Evolutionary conservation across 64 coral and sea anemone species (phyloP).

Genomic region (Dendronephthya gigantea): DNA sequence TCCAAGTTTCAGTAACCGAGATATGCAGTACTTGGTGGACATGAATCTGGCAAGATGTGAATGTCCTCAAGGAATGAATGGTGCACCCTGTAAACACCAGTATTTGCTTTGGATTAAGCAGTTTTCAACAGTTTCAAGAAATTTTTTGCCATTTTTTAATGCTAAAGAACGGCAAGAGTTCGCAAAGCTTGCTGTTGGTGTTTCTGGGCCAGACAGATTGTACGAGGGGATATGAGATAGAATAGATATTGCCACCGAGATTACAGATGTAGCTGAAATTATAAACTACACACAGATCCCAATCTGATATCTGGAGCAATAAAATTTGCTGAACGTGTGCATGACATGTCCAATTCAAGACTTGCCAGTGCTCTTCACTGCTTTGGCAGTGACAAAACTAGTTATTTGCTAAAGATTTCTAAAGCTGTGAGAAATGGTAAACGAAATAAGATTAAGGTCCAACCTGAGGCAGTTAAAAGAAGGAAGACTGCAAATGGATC

Average conservation of each 20-base stretch:
- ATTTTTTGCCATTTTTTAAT: background rate
- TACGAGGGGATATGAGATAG: conserved; percentile 2
- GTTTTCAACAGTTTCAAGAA: background rate
- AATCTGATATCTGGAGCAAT: background rate
- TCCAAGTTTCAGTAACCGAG: background rate
- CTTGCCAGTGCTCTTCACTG: background rate
- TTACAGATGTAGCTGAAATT: background rate
- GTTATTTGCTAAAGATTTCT: background rate
- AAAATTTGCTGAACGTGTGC: background rate
- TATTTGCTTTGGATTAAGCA: background rate
- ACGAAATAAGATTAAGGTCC: background rate
- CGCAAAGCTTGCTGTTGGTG: background rate
- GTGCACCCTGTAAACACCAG: background rate
- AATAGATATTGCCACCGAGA: background rate
- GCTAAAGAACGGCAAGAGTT: background rate
- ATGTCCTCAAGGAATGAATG: background rate
- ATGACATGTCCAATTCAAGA: background rate
- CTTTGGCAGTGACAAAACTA: background rate
- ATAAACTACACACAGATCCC: background rate
- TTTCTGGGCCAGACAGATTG: background rate
- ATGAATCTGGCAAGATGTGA: background rate
- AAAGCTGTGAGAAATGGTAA: background rate
- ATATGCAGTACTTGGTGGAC: background rate
- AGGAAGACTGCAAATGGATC: background rate
- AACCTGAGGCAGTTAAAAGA: background rate